Evolutionary conservation across 2,113 vertebrate species (phyloP), one percentile per base, ranked within the genome.

Genomic region (Circaetus gallicus): DNA sequence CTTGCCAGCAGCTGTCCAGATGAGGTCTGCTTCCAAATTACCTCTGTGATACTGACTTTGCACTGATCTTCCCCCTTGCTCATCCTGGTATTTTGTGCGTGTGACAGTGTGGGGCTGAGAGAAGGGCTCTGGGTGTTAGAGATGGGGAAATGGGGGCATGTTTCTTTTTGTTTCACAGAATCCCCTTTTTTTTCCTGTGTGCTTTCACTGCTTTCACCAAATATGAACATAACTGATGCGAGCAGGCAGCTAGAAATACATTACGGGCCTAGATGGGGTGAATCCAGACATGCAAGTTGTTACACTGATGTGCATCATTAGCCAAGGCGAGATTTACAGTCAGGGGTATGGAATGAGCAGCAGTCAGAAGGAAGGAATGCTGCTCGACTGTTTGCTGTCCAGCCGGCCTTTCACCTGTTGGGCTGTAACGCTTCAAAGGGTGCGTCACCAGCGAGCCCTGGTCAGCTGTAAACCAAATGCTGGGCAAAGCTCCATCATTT

Each of bases 301-400:
- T 81, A 20, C 20, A 14, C 18, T 56, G 79, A 34, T 92, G 65
- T 74, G 47, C 69, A 58, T 89, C 6, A 0, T 93, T 91, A 69
- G 72, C 26, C 34, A 43, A 47, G 58, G 43, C 11, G 47, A 14
- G 52, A 45, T 77, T 91, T 76, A 42, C 58, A 62, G 56, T 63
- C 61, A 70, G 24, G 38, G 36, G 14, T 53, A 16, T 71, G 80
- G 65, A 89, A 92, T 78, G 65, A 93, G 69, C 52, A 79, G 62
- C 36, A 29, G 32, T 85, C 80, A 84, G 65, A 89, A 84, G 72
- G 85, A 90, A 95, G 63, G 76, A 95, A 89, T 61, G 67, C 8
- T n/a, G 24, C 42, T 67, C 4, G 3, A 28, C 63, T 0, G 0
- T n/a, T 52, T 5, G 1, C 26, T 58, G 2, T 34, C 38, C 59